These are phyloP conservation scores for Sarotherodon lohbergeri DNA, from an alignment of 2,113 vertebrate genomes.

Conservation along the genomic window DNA sequence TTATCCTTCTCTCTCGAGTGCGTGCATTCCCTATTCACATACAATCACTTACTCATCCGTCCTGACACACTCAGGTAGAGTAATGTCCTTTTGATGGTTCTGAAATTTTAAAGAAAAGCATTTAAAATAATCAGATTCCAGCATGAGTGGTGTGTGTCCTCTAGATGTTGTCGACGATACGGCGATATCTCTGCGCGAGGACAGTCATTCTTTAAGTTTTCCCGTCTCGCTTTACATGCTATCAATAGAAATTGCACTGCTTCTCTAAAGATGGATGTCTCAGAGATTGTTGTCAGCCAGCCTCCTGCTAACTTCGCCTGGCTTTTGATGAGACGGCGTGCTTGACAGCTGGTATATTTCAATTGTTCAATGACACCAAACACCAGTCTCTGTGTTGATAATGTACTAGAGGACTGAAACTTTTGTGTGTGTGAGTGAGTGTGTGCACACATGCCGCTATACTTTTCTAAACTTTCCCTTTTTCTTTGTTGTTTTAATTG, in stretches of 20 bases:
- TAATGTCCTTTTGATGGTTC: constrained; percentile 66
- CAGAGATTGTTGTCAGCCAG: constrained; percentile 62
- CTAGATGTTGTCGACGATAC: constrained; percentile 71
- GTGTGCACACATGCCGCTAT: not conserved
- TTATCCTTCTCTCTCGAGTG: constrained; percentile 13
- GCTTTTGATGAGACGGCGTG: constrained; percentile 55
- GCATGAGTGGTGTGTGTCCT: constrained; percentile 66
- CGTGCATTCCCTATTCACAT: constrained; percentile 24
- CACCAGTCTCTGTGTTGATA: constrained; percentile 26
- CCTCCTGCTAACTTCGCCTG: constrained; percentile 47
- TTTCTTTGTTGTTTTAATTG: not conserved
- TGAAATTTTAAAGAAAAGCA: constrained; percentile 66
- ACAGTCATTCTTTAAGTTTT: constrained; percentile 71
- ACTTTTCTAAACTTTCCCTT: not conserved
- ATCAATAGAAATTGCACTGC: constrained; percentile 60
- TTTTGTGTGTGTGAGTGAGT: not conserved
- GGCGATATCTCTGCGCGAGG: constrained; percentile 47
- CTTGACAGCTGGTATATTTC: constrained; percentile 58
- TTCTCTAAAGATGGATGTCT: constrained; percentile 67
- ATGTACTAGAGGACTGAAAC: constrained; percentile 26
- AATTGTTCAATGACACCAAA: constrained; percentile 57
- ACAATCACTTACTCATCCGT: constrained; percentile 61
- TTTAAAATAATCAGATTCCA: constrained; percentile 68
- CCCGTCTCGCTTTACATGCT: constrained; percentile 60
- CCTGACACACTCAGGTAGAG: constrained; percentile 63